phyloP scores from a whole-genome alignment of 1,140 invertebrate genomes.

The Conopomorpha cramerella region DNA sequence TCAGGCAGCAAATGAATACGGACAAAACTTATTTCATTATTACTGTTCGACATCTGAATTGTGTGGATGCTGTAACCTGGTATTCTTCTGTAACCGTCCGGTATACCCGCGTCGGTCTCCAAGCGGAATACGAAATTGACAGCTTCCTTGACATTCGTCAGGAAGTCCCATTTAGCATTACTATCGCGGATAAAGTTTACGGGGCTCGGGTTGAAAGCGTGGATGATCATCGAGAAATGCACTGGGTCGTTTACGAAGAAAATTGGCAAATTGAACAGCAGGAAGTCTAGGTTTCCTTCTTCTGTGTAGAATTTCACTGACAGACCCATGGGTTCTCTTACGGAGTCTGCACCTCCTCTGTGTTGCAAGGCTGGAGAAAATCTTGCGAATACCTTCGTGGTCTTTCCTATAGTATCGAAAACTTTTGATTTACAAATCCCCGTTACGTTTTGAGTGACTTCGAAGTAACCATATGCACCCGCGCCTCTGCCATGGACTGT shows the following conservation, averaged over 20 bases:
- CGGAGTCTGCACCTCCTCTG: not conserved
- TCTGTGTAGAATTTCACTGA: not conserved
- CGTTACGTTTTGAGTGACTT: not conserved
- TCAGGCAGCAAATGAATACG: not conserved
- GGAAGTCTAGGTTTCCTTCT: not conserved
- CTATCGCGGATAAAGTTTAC: not conserved
- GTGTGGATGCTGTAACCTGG: not conserved
- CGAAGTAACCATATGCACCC: not conserved
- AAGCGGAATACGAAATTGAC: no score
- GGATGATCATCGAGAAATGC: not conserved
- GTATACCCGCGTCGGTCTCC: not conserved
- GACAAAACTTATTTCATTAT: not conserved
- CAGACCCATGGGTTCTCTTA: not conserved
- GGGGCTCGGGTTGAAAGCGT: not conserved
- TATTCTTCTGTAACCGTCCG: not conserved
- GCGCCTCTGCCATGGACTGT: not conserved
- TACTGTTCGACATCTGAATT: not conserved
- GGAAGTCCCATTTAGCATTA: not conserved
- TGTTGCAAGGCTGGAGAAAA: not conserved
- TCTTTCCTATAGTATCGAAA: not conserved
- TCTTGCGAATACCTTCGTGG: not conserved
- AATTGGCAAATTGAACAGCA: not conserved
- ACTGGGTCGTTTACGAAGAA: not conserved
- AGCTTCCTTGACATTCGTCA: not conserved
- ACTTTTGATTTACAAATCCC: not conserved